Evolutionary conservation across 1,140 invertebrate genomes (phyloP), one percentile per base, ranked within the genome.

Genomic region (Holotrichia oblita): DNA sequence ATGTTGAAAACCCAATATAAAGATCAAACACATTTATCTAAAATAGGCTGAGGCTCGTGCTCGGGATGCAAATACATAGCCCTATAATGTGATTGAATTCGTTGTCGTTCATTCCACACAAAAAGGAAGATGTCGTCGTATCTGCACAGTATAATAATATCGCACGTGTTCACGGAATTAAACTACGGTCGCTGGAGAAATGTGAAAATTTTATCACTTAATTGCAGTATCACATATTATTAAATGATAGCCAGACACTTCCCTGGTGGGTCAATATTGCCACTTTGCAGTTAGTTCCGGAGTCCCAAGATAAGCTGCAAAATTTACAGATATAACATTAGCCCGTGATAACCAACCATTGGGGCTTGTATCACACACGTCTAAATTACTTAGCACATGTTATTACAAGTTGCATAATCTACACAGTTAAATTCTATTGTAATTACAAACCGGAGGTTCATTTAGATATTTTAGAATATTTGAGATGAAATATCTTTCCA

Each of bases 251-350:
- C 64, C 34, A 72, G 22, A 27, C 24, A 72, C 9, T 27, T 72
- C 24, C 34, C 24, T 10, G 6, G 22, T 22, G 64, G 64, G 64
- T 72, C 64, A 72, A 72, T 72, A 72, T 72, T 72, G 64, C 64
- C 64, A 27, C 34, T 72, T 72, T 40, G n/a, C 64, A 72, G 64
- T 40, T 72, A 72, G 64, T 72, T 40, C 10, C 24, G 14, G 22
- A 72, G 64, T 40, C 64, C 64, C 24, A 72, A 72, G 64, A 72
- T 72, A 72, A 40, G 64, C 64, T 34, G 22, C 64, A 72, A 72
- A 72, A 72, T 72, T 72, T 72, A 72, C 64, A 22, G 34, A 72
- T 40, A 27, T 40, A 34, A 72, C 64, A 24, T 72, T 72, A 72
- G 22, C 64, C 27, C n/a, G 64, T 72, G 64, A 72, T 72, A 72